Base-by-base conservation (phyloP, 2,888 invertebrate species). In the Stegophylla sp. region DNA sequence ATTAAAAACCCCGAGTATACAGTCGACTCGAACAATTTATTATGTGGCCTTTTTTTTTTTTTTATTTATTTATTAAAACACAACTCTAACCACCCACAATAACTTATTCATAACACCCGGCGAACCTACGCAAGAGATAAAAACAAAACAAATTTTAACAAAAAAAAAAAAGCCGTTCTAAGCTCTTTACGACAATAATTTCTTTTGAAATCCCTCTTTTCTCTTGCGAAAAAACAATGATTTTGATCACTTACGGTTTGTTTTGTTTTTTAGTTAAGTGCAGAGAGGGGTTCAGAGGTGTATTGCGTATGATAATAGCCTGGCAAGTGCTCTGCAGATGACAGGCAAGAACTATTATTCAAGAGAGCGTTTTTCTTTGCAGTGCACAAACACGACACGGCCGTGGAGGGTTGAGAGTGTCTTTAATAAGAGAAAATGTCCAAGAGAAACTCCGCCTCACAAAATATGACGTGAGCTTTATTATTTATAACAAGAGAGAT, bases 271-370 rank as follows among this genome's bases (percentile, higher is more conserved):
- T 61, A 69, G 28, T 77, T 61, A 77, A 67, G 61, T 28, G 28
- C 45, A 26, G 7, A n/a, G 43, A 17, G 43, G 76, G 26, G 66
- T n/a, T 67, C 15, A 4, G 28, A 74, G 74, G 74, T 63, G 63
- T 74, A 51, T 43, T n/a, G 53, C 48, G 43, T 76, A 59, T 66
- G 79, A 71, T 79, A 79, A 79, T 79, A 71, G 69, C 48, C 69
- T 28, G 71, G 79, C 61, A 71, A 79, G 79, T 71, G 71, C 79
- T 61, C 79, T 71, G 71, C 28, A 79, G 79, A 79, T 79, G 69
- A 79, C 79, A 71, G 69, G 63, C 51, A 45, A 71, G 59, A 59
- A 28, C 45, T 79, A 79, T 79, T 79, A 79, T 79, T 79, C 79
- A 79, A 79, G 59, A 61, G 79, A 71, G 12, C 61, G 69, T 71